Evolutionary conservation across 2,113 vertebrate species (phyloP).

Genomic region (Prionailurus viverrinus): DNA sequence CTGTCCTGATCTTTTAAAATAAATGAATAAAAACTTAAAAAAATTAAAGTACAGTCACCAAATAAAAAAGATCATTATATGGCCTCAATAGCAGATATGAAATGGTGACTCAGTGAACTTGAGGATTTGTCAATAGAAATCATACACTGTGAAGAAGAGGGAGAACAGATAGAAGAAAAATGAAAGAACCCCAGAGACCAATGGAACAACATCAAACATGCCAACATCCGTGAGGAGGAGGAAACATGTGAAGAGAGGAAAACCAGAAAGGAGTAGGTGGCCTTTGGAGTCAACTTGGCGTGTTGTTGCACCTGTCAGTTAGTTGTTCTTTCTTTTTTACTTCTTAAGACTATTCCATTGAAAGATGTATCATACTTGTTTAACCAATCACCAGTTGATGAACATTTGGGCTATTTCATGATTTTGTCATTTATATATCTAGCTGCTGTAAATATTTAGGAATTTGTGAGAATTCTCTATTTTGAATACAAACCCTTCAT

Average conservation of each 20-base stretch:
- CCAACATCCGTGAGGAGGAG: neutral
- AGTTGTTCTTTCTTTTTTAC: neutral
- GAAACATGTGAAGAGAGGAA: neutral
- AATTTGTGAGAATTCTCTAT: neutral
- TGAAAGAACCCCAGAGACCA: neutral
- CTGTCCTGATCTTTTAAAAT: too few relatives aligned
- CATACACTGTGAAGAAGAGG: neutral
- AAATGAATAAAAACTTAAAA: too few relatives aligned
- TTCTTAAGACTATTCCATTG: neutral
- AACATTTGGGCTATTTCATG: neutral
- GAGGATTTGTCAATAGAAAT: neutral
- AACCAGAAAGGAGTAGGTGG: neutral
- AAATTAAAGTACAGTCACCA: neutral
- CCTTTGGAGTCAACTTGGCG: neutral
- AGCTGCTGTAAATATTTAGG: neutral
- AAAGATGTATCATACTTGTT: neutral
- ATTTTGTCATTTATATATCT: neutral
- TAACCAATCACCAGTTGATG: neutral
- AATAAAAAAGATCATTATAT: neutral
- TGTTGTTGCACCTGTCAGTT: neutral
- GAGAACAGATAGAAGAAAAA: neutral
- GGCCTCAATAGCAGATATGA: neutral
- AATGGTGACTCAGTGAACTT: neutral
- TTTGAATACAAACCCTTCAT: neutral
- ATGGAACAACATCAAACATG: neutral